Evolutionary conservation across 2,888 invertebrate genomes (phyloP).

Genomic region (Rutpela maculata): DNA sequence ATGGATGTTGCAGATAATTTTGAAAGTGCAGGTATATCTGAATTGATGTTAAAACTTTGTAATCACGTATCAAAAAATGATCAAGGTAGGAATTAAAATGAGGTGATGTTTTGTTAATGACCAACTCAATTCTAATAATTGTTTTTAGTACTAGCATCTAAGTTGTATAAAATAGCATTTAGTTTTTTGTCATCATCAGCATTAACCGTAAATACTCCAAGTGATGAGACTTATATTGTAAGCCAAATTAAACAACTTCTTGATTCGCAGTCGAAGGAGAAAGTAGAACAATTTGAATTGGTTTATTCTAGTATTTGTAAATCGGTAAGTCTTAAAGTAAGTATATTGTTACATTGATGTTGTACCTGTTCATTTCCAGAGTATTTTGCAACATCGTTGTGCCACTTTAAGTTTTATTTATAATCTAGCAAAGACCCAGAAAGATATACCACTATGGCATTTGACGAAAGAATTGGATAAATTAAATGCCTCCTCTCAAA

Average conservation of each 20-base stretch:
- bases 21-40: constrained; percentile 55
- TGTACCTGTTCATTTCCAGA: constrained; percentile 57
- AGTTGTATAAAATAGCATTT: constrained; percentile 59
- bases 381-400: constrained; percentile 65
- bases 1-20: constrained; percentile 55
- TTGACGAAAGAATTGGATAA: constrained; percentile 63
- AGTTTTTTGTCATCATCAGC: constrained; percentile 61
- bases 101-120: neutral
- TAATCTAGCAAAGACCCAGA: constrained; percentile 58
- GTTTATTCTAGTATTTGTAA: constrained; percentile 68
- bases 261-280: constrained; percentile 60
- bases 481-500: constrained; percentile 52
- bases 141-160: constrained; percentile 62
- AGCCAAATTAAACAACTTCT: constrained; percentile 63
- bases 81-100: constrained; percentile 57
- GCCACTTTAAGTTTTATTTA: constrained; percentile 66
- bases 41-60: constrained; percentile 68
- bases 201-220: constrained; percentile 51
- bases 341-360: neutral
- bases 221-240: constrained; percentile 64
- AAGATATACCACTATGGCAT: constrained; percentile 54
- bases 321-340: constrained; percentile 64
- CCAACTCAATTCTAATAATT: constrained; percentile 28
- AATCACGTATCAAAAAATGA: constrained; percentile 68
- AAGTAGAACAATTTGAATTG: constrained; percentile 68